Evolutionary conservation across 2,888 invertebrate species (phyloP).

Genomic region (Hanleya hanleyi): DNA sequence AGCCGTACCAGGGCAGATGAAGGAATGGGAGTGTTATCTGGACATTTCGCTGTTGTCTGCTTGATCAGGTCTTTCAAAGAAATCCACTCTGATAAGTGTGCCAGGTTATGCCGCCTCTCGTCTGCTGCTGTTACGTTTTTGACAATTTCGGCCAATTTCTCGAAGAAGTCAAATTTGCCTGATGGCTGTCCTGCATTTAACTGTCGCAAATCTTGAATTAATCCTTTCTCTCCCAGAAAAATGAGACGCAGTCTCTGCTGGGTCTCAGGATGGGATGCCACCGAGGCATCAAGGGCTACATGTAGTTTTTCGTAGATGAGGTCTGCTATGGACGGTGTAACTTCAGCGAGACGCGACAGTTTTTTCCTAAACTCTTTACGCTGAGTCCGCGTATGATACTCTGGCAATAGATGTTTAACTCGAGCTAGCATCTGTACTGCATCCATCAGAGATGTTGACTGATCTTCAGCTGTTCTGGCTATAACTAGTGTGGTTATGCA

Average conservation of each 20-base stretch:
- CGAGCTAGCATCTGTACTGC: constrained; percentile 10
- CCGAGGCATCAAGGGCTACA: constrained; percentile 22
- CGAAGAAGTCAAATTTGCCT: constrained; percentile 22
- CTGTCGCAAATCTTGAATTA: constrained; percentile 23
- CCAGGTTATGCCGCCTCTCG: constrained; percentile 25
- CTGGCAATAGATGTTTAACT: too few relatives aligned
- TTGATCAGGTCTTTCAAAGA: background rate
- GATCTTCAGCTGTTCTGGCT: constrained; percentile 17
- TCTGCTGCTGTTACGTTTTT: constrained; percentile 30
- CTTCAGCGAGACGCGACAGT: constrained; percentile 13
- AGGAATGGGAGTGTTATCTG: constrained; percentile 33
- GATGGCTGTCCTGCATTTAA: constrained; percentile 33
- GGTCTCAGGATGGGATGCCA: constrained; percentile 23
- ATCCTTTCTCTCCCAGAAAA: constrained; percentile 29
- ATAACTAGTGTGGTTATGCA: constrained; percentile 21
- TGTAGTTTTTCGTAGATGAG: constrained; percentile 33
- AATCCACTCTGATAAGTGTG: too few relatives aligned
- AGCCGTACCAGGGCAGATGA: constrained; percentile 34
- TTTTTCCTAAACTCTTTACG: constrained; percentile 19
- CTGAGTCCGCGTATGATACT: constrained; percentile 35
- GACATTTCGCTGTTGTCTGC: constrained; percentile 28
- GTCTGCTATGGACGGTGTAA: constrained; percentile 22
- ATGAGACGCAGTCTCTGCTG: constrained; percentile 28
- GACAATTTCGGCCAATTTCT: constrained; percentile 12
- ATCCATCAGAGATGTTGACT: constrained; percentile 20